These are phyloP conservation scores for Agrochola macilenta DNA, from an alignment of 2,888 invertebrate genomes.

Conservation along the genomic window DNA sequence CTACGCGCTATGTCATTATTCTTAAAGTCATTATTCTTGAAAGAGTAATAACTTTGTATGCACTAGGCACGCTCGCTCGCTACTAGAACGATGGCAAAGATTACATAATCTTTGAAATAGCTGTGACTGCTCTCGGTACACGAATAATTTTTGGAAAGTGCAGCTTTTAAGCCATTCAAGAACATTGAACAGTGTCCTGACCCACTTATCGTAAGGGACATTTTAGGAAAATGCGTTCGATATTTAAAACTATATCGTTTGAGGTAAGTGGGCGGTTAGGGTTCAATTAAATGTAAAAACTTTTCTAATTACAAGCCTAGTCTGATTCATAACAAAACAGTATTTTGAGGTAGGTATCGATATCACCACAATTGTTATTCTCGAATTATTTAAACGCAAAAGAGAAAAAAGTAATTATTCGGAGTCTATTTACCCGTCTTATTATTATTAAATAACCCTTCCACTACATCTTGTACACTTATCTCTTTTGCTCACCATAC, in stretches of 20 bases:
- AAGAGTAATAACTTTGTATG: constrained; percentile 28
- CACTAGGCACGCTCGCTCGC: constrained; percentile 15
- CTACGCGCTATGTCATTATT: constrained; percentile 15
- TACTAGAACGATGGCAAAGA: not conserved
- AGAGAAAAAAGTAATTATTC: no score
- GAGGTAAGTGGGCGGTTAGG: not conserved
- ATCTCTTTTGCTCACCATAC: constrained; percentile 1
- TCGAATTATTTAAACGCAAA: not conserved
- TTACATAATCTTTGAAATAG: constrained; percentile 26
- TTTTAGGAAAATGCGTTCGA: no score
- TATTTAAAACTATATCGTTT: no score
- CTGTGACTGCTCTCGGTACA: not conserved
- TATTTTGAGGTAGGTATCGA: not conserved
- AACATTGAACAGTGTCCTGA: no score
- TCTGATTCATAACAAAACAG: no score
- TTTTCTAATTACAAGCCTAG: no score
- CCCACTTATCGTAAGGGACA: no score
- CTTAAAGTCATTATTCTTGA: constrained; percentile 17
- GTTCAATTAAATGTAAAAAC: no score
- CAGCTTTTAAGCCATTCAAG: not conserved
- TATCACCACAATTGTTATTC: not conserved
- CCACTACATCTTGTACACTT: not conserved
- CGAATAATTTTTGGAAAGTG: not conserved
- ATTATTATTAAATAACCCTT: no score
- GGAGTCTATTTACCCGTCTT: no score